Conservation (phyloP, 2,797 vertebrate species). For the Naso thynnoides region DNA sequence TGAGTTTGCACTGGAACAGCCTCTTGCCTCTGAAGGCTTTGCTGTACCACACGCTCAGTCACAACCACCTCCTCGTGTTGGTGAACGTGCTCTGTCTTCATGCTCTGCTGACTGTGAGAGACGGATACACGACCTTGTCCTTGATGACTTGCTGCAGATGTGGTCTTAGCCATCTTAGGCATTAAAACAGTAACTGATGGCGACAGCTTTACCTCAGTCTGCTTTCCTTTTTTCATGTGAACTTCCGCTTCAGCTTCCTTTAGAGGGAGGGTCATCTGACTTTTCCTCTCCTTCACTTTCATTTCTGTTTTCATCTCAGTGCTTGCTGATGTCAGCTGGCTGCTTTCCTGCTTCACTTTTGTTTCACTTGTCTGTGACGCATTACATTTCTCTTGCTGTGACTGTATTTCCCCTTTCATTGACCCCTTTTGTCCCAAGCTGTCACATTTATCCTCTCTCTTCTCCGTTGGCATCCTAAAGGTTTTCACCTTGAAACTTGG, state of each 20-base stretch:
- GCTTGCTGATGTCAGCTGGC: constrained; percentile 54
- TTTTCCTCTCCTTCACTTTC: constrained; percentile 64
- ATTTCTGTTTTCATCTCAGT: constrained; percentile 61
- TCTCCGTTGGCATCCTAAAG: constrained; percentile 83
- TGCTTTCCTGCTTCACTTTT: constrained; percentile 61
- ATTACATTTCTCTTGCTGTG: constrained; percentile 65
- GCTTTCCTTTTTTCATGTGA: constrained; percentile 69
- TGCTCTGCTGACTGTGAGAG: constrained; percentile 76
- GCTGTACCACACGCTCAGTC: constrained; percentile 74
- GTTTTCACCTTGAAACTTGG: constrained; percentile 90
- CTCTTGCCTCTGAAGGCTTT: constrained; percentile 74
- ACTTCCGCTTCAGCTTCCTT: constrained; percentile 69
- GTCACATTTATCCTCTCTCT: constrained; percentile 62
- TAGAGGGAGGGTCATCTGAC: constrained; percentile 40
- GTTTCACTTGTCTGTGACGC: constrained; percentile 58
- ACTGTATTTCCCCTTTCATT: constrained; percentile 61
- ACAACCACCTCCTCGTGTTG: constrained; percentile 75
- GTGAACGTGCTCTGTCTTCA: constrained; percentile 72
- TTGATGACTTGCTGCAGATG: constrained; percentile 68
- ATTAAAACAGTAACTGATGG: constrained; percentile 66
- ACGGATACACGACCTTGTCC: constrained; percentile 70
- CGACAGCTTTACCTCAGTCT: constrained; percentile 65
- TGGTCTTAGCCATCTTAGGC: constrained; percentile 67
- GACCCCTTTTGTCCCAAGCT: constrained; percentile 61
- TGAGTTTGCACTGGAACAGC: constrained; percentile 70